Conservation (phyloP, 2,888 invertebrate species). For the Miltochrista miniata region DNA sequence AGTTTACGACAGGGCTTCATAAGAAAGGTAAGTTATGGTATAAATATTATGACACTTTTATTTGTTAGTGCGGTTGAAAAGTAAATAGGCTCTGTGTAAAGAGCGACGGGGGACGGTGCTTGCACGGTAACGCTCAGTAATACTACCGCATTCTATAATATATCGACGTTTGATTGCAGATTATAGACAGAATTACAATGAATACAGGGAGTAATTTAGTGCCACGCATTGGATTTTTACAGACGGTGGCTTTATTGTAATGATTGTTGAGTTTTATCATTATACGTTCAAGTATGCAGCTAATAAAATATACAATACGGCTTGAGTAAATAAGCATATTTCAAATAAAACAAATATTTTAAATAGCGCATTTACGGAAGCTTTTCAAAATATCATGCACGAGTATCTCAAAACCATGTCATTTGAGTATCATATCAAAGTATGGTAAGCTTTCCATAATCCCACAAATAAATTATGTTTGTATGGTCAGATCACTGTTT, state of each 20-base stretch:
- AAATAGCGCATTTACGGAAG: neutral
- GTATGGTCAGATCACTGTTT: too few relatives aligned
- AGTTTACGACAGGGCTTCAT: conserved; percentile 75
- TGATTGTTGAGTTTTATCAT: conserved; percentile 31
- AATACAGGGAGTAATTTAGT: conserved; percentile 40
- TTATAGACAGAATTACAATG: conserved; percentile 52
- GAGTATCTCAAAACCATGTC: too few relatives aligned
- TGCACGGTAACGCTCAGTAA: conserved; percentile 48
- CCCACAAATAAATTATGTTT: neutral
- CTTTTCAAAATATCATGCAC: conserved; percentile 1
- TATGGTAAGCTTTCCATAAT: neutral
- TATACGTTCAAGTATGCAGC: conserved; percentile 7
- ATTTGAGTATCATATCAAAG: conserved; percentile 18
- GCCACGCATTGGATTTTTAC: conserved; percentile 37
- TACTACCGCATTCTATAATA: conserved; percentile 46
- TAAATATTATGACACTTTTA: conserved; percentile 83
- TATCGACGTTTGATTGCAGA: conserved; percentile 55
- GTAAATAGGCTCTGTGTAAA: conserved; percentile 67
- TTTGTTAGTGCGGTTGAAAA: conserved; percentile 73
- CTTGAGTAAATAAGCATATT: neutral
- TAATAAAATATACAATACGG: conserved; percentile 2
- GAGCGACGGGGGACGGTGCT: conserved; percentile 46
- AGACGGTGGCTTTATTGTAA: conserved; percentile 19
- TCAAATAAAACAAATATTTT: neutral
- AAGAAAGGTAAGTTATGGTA: conserved; percentile 78